Evolutionary conservation across 2,113 vertebrate species (phyloP).

Genomic region (Apodemus sylvaticus): DNA sequence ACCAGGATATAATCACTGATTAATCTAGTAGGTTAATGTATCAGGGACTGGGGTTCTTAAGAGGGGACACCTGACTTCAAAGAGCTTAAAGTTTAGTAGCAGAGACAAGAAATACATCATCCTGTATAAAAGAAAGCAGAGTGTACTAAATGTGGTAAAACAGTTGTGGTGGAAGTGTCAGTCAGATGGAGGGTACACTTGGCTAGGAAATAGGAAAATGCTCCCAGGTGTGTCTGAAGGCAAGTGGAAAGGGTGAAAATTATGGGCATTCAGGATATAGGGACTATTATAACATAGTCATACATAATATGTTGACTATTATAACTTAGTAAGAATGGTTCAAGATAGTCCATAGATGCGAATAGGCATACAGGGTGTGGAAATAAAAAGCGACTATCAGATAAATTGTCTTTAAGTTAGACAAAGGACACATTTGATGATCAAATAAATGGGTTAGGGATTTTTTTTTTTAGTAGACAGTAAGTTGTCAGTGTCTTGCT

Average conservation of each 20-base stretch:
- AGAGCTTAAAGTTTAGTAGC: not conserved
- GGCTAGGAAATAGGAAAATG: not conserved
- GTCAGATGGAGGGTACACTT: not conserved
- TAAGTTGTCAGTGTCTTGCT: not conserved
- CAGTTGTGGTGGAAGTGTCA: not conserved
- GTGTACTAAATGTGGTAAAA: not conserved
- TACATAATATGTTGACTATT: not conserved
- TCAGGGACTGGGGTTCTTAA: not conserved
- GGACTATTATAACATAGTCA: not conserved
- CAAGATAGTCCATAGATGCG: not conserved
- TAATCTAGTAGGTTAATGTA: not conserved
- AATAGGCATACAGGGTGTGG: not conserved
- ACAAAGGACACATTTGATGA: not conserved
- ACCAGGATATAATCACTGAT: not conserved
- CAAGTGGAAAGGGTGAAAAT: not conserved
- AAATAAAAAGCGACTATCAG: not conserved
- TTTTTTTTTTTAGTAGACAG: conserved; percentile 29
- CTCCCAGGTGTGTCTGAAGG: not conserved
- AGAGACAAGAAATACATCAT: not conserved
- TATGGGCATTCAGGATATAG: not conserved
- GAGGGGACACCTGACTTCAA: not conserved
- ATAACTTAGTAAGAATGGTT: not conserved
- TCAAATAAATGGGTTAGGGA: not conserved
- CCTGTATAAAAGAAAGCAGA: not conserved
- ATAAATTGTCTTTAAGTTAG: not conserved